Base-by-base conservation (phyloP, 2,797 vertebrate species). In the Dendrocincla fuliginosa region DNA sequence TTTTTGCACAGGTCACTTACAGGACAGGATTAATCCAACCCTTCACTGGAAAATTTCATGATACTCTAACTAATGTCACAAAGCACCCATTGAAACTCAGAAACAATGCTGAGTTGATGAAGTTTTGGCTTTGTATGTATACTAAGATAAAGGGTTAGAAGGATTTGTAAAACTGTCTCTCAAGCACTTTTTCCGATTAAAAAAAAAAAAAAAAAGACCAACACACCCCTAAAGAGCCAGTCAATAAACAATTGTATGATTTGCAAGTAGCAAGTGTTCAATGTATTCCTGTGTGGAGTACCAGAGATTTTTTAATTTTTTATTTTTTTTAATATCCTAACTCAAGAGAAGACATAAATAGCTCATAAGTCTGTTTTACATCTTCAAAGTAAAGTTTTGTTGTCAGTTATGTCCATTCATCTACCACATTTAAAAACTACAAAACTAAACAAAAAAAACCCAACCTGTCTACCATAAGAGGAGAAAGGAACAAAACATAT, bases 121-220 rank as follows among this genome's bases (percentile, higher is more conserved):
- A 82, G 35, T 86, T 93, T 85, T 71, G 71, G 37, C 57, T 93
- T 50, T 59, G 25, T 87, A 80, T 46, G 70, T 63, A 27, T 33
- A 8, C 41, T 87, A 75, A 93, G 76, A 84, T 67, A 95, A 90
- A 18, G 30, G 35, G 77, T 94, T 75, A 84, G 60, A 84, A 96
- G 93, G 14, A 49, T 91, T 73, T 68, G 78, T 90, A 88, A 88
- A 71, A 42, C 44, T 83, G 75, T 39, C 25, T 90, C 49, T 68
- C 47, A 83, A 92, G 81, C n/a, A 57, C 13, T 18, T 57, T 59
- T 65, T 18, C 9, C 5, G 61, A 57, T 44, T 60, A 28, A 68
- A 73, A 93, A 70, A 55, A 28, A 32, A 68, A 73, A 93, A 76
- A 42, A 30, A 32, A 50, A 47, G 6, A 46, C 19, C 13, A 70